Percentiles rank a stretch among this genome's conserved stretches.
phyloP scores from a whole-genome alignment of 2,113 vertebrate species.

The Odocoileus hemionus region DNA sequence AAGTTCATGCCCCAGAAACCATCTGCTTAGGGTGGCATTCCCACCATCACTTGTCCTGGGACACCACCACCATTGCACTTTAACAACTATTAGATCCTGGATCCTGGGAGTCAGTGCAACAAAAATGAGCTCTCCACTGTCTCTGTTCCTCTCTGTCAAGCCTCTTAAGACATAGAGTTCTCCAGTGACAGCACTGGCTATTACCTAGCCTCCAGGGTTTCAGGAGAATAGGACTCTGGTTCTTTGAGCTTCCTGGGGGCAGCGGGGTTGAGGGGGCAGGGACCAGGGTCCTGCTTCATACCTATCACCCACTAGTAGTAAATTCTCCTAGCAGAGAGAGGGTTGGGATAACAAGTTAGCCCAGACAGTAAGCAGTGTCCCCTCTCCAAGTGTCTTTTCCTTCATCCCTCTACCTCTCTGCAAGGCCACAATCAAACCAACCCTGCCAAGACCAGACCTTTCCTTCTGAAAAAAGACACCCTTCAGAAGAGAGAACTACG shows the following conservation, averaged over 20 bases:
- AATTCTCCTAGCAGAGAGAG: not conserved
- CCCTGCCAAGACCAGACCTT: not conserved
- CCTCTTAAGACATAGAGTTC: not conserved
- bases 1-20: not conserved
- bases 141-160: not conserved
- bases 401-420: not conserved
- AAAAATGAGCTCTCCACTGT: not conserved
- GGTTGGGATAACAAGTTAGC: not conserved
- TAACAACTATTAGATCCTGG: not conserved
- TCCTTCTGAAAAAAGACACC: not conserved
- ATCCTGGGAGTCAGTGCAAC: not conserved
- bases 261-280: not conserved
- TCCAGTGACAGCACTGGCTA: not conserved
- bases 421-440: not conserved
- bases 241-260: not conserved
- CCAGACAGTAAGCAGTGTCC: not conserved
- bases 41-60: not conserved
- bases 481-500: not conserved
- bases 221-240: not conserved
- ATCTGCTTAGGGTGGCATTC: not conserved
- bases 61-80: not conserved
- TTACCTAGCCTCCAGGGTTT: not conserved
- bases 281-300: not conserved
- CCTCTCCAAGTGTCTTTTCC: not conserved
- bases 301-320: not conserved